These are phyloP conservation scores for Guaruba guarouba DNA, from an alignment of 2,113 vertebrate species.

Conservation along the genomic window DNA sequence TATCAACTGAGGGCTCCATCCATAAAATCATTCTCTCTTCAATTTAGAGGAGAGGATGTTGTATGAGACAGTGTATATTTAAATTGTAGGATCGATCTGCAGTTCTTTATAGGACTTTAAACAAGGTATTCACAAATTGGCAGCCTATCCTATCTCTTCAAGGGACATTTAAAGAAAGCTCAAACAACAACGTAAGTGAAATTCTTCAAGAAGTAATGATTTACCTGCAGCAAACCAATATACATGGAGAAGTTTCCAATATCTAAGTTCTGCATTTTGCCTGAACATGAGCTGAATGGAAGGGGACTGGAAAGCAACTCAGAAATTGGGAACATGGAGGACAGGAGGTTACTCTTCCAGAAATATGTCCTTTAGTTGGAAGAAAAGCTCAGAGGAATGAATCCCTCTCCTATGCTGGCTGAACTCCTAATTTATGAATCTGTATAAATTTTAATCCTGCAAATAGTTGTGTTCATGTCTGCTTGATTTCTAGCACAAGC, in stretches of 20 bases:
- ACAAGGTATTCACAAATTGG: not conserved
- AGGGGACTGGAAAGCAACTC: not conserved
- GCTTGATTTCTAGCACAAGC: not conserved
- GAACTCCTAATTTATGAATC: not conserved
- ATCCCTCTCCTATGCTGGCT: not conserved
- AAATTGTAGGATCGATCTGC: not conserved
- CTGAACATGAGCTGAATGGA: not conserved
- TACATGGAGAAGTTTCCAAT: not conserved
- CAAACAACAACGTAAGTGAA: not conserved
- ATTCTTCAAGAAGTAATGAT: not conserved
- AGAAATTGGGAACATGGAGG: not conserved
- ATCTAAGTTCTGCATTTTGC: not conserved
- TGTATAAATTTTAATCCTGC: not conserved
- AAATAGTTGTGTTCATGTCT: not conserved
- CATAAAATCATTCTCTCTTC: not conserved
- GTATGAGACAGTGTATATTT: not conserved
- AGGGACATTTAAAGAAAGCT: not conserved
- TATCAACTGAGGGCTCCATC: not conserved
- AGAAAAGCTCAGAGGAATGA: not conserved
- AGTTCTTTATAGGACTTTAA: not conserved
- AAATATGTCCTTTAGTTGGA: not conserved
- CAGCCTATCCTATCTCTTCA: not conserved
- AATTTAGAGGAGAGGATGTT: not conserved
- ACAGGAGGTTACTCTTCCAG: not conserved
- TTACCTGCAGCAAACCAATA: not conserved